Conservation (phyloP, 2,888 invertebrate genomes). For the Fragum whitleyi region DNA sequence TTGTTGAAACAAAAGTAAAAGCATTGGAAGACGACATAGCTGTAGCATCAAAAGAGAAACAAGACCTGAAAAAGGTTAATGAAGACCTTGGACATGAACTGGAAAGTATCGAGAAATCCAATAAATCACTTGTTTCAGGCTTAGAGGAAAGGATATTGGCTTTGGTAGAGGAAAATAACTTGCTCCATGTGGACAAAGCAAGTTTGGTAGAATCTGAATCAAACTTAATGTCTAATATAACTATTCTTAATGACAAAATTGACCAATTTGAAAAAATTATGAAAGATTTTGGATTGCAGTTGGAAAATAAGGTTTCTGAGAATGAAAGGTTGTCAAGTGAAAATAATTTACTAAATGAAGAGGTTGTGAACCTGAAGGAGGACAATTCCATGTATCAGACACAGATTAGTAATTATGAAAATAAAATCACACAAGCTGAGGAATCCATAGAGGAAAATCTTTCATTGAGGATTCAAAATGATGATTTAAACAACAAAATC, state of each 20-base stretch:
- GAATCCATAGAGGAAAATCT: slow-evolving; percentile 62
- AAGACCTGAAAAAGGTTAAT: slow-evolving; percentile 18
- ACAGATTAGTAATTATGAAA: slow-evolving; percentile 63
- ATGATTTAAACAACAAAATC: slow-evolving; percentile 71
- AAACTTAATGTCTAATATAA: background rate
- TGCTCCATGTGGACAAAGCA: background rate
- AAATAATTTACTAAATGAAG: slow-evolving; percentile 42
- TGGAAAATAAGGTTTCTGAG: slow-evolving; percentile 22
- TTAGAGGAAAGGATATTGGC: background rate
- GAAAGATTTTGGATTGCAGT: background rate
- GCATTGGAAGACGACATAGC: slow-evolving; percentile 33
- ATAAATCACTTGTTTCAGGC: background rate
- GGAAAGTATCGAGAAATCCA: background rate
- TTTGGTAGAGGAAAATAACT: slow-evolving; percentile 6
- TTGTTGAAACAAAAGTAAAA: slow-evolving; percentile 30
- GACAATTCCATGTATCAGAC: slow-evolving; percentile 56
- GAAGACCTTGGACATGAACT: background rate
- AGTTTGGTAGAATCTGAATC: background rate
- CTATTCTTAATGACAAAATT: background rate
- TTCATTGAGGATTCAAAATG: slow-evolving; percentile 63
- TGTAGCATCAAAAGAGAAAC: slow-evolving; percentile 34
- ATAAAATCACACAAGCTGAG: slow-evolving; percentile 46
- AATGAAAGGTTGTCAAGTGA: slow-evolving; percentile 33
- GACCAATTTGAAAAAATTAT: background rate
- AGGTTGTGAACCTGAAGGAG: slow-evolving; percentile 50